Base-by-base conservation (phyloP, 2,113 vertebrate genomes). In the Corythornis cristatus region DNA sequence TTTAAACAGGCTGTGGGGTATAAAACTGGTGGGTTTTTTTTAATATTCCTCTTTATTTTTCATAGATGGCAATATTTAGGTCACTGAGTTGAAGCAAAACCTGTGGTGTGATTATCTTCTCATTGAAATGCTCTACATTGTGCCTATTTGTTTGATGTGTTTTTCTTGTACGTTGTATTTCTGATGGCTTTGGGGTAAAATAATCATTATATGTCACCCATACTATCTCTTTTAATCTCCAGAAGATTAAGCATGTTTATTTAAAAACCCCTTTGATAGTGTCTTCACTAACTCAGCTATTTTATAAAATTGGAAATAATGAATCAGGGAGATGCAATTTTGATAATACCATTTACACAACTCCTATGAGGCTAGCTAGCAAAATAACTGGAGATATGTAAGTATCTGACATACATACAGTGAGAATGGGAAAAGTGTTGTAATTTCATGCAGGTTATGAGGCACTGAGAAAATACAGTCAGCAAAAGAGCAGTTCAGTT, bases 211-310 rank as follows among this genome's bases (percentile, higher is more conserved):
- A 81, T 89, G 82, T 84, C 53, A 79, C 56, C 95, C 67, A 79
- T 76, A 62, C 65, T 88, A 93, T 95, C 83, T 96, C 89, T 95
- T 96, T 96, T 96, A 96, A 96, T 96, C 95, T 96, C 89, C 43
- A 89, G 73, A 95, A 93, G 88, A 95, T 97, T 95, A 97, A 96
- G 64, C 71, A 86, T 93, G 83, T 95, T 94, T 95, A 91, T 95
- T 96, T 95, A 86, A 97, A 96, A 95, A 45, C 25, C 11, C 43
- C 94, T 96, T 96, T 95, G 90, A 97, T 97, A 95, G 42, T 81
- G 83, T 94, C 95, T 97, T 96, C 85, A 91, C 58, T 80, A 88
- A 83, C 79, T 93, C 80, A 88, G 90, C 83, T 94, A 75, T 95
- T 95, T 86, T 77, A 57, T 83, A 53, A 81, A 96, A 87, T 89